Evolutionary conservation across 2,888 invertebrate species (phyloP).

Genomic region (Amorpha juglandis): DNA sequence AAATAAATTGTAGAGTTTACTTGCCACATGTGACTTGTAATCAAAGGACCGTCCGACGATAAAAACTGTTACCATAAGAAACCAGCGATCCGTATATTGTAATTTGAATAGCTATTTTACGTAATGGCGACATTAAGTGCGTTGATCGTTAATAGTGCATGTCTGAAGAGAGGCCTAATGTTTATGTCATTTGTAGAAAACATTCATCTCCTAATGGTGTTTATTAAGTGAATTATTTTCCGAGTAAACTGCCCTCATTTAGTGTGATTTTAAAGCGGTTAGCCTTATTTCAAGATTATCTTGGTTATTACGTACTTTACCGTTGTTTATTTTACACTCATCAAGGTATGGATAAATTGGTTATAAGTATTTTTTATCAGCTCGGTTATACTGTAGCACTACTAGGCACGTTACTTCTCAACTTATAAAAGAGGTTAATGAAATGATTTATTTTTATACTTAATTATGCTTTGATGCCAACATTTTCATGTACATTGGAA

Average conservation of each 20-base stretch:
- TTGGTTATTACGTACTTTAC: background rate
- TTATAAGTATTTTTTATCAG: background rate
- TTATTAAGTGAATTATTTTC: constrained; percentile 19
- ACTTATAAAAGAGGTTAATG: no score
- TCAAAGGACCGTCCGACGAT: constrained; percentile 25
- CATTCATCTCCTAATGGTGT: constrained; percentile 18
- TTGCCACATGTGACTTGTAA: constrained; percentile 21
- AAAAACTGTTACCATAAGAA: constrained; percentile 33
- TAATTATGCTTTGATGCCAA: no score
- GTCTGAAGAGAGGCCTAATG: constrained; percentile 14
- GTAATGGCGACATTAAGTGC: constrained; percentile 24
- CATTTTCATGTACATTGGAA: no score
- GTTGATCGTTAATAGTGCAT: constrained; percentile 22
- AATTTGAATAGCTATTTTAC: constrained; percentile 30
- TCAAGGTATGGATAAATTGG: background rate
- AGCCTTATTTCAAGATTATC: constrained; percentile 7
- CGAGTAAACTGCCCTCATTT: background rate
- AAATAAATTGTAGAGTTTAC: background rate
- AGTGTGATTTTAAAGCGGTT: constrained; percentile 15
- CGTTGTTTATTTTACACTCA: background rate
- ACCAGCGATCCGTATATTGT: constrained; percentile 31
- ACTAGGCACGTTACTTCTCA: no score
- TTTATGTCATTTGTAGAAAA: constrained; percentile 19
- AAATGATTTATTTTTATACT: no score
- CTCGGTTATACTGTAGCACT: no score